Percentiles rank a stretch among this genome's conserved stretches.
These are phyloP conservation scores for Neomonachus schauinslandi DNA, from an alignment of 2,113 vertebrate genomes.

Conservation along the genomic window DNA sequence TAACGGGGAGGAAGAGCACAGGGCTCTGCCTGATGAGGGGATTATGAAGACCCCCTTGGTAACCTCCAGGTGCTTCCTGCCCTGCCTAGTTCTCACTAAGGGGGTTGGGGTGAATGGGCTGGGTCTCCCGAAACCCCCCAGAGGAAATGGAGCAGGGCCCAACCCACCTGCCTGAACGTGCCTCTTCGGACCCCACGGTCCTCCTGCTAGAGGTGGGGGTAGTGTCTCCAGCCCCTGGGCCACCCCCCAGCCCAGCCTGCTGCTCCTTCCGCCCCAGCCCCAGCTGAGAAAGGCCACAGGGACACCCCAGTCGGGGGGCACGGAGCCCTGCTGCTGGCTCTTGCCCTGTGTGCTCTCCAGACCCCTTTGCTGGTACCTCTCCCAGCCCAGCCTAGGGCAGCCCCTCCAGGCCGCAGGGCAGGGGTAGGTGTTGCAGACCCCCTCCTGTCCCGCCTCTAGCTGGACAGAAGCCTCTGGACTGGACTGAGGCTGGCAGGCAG, in stretches of 20 bases:
- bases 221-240: not conserved
- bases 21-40: too few relatives aligned
- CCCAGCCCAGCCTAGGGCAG: too few relatives aligned
- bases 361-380: too few relatives aligned
- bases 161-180: too few relatives aligned
- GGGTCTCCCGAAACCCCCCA: not conserved
- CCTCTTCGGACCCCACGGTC: not conserved
- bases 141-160: not conserved
- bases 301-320: accelerated
- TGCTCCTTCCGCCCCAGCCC: not conserved
- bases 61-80: not conserved
- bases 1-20: not conserved
- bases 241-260: too few relatives aligned
- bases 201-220: not conserved
- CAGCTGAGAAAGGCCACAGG: accelerated
- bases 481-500: not conserved
- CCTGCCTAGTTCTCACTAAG: not conserved
- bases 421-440: not conserved
- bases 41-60: not conserved
- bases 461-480: not conserved
- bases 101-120: too few relatives aligned
- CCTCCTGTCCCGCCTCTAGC: not conserved
- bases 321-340: not conserved
- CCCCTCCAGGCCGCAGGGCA: not conserved
- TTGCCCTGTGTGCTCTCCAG: not conserved